phyloP scores from a whole-genome alignment of 1,140 invertebrate genomes.

The Dendrolimus punctatus region DNA sequence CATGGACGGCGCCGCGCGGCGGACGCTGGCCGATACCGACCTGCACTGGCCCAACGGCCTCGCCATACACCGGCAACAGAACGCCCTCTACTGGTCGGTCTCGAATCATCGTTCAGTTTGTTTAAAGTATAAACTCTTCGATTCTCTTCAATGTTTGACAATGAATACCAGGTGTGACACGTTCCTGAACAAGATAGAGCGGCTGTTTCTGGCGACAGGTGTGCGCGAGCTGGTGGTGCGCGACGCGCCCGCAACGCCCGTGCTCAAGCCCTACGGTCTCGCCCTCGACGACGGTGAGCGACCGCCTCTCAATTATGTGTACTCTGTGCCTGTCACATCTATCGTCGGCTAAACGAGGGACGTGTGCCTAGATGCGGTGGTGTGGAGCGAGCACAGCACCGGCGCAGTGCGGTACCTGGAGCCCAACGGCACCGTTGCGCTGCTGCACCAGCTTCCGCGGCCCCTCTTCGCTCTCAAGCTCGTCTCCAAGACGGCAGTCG shows the following conservation, averaged over 20 bases:
- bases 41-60: conserved; percentile 91
- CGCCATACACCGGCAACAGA: conserved; percentile 84
- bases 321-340: no score
- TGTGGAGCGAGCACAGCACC: conserved; percentile 81
- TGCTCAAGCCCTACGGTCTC: conserved; percentile 81
- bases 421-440: conserved; percentile 46
- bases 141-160: background rate
- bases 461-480: conserved; percentile 77
- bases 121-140: no score
- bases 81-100: conserved; percentile 80
- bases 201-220: conserved; percentile 80
- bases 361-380: conserved; percentile 64
- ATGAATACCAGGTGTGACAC: conserved; percentile 74
- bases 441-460: conserved; percentile 68
- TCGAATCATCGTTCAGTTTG: no score
- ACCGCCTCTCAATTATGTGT: no score
- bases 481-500: conserved; percentile 67
- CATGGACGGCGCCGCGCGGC: conserved; percentile 85
- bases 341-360: background rate
- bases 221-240: conserved; percentile 76
- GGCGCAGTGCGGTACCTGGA: conserved; percentile 72
- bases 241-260: conserved; percentile 71
- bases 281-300: conserved; percentile 65
- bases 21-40: conserved; percentile 67
- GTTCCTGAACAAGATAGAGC: conserved; percentile 82